A percentile compares a stretch with the other conserved stretches of the same genome.
Conservation (phyloP, 2,888 invertebrate genomes). For the Oxycera nigricornis region DNA sequence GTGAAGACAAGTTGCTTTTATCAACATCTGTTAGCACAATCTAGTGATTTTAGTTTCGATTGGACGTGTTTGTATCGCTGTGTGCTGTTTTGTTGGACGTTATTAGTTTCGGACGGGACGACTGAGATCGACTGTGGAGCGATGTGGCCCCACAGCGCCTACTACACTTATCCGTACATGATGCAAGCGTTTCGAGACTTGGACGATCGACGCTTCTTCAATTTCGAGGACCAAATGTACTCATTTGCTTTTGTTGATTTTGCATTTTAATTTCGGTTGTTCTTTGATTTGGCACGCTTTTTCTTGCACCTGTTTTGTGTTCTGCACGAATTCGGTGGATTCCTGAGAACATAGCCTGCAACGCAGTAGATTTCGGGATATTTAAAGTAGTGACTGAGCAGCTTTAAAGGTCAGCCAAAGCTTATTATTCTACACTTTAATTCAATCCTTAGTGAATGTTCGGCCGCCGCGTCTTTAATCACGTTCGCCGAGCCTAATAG, state of each 20-base stretch:
- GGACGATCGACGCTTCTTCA: slow-evolving; percentile 42
- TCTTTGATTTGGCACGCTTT: too few species aligned
- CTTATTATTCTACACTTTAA: not conserved
- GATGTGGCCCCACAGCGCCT: slow-evolving; percentile 41
- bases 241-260: too few species aligned
- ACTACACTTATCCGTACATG: slow-evolving; percentile 43
- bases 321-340: not conserved
- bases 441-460: not conserved
- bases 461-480: not conserved
- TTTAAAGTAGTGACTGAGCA: too few species aligned
- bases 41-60: not conserved
- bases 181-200: slow-evolving; percentile 34
- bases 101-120: not conserved
- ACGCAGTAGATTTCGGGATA: too few species aligned
- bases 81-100: not conserved
- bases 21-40: not conserved
- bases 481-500: not conserved
- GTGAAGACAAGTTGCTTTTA: not conserved
- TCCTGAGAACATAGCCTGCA: too few species aligned
- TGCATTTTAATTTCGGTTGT: not conserved
- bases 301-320: not conserved
- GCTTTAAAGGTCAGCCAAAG: not conserved
- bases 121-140: not conserved
- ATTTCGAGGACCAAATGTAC: slow-evolving; percentile 46
- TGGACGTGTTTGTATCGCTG: not conserved